phyloP scores from a whole-genome alignment of 2,797 vertebrate genomes.

The Hybognathus amarus region DNA sequence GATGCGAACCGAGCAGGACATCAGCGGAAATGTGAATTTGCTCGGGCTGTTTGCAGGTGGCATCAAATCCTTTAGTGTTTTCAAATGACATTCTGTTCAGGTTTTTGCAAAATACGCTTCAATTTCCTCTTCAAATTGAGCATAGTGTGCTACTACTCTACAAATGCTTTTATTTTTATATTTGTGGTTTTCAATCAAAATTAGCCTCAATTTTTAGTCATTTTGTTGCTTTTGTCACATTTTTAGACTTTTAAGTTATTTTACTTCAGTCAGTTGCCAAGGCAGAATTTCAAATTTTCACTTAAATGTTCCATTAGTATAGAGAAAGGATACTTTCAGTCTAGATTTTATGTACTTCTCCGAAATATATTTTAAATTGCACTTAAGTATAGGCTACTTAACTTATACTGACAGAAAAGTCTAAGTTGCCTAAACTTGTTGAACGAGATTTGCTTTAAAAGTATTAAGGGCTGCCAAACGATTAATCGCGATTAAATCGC shows the following conservation, averaged over 20 bases:
- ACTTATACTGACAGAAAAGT: too few species aligned
- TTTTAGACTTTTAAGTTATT: not conserved
- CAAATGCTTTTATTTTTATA: constrained; percentile 49
- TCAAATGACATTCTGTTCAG: constrained; percentile 19
- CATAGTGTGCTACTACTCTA: constrained; percentile 59
- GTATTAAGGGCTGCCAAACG: too few species aligned
- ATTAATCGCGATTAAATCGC: too few species aligned
- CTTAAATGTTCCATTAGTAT: too few species aligned
- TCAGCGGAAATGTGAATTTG: constrained; percentile 22
- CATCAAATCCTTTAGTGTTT: constrained; percentile 18
- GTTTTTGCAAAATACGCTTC: constrained; percentile 36
- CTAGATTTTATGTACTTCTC: too few species aligned
- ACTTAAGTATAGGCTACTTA: too few species aligned
- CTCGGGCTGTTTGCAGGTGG: constrained; percentile 24
- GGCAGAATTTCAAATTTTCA: too few species aligned
- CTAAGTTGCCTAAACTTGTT: too few species aligned
- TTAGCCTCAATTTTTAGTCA: fast-evolving
- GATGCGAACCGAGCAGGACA: not conserved
- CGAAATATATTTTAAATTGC: too few species aligned
- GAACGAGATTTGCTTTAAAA: too few species aligned
- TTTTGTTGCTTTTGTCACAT: not conserved
- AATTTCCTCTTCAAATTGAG: constrained; percentile 59
- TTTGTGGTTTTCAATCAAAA: not conserved
- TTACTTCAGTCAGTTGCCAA: not conserved
- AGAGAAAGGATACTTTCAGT: too few species aligned